phyloP scores from a whole-genome alignment of 1,140 invertebrate species.

The Laupala kohalensis region DNA sequence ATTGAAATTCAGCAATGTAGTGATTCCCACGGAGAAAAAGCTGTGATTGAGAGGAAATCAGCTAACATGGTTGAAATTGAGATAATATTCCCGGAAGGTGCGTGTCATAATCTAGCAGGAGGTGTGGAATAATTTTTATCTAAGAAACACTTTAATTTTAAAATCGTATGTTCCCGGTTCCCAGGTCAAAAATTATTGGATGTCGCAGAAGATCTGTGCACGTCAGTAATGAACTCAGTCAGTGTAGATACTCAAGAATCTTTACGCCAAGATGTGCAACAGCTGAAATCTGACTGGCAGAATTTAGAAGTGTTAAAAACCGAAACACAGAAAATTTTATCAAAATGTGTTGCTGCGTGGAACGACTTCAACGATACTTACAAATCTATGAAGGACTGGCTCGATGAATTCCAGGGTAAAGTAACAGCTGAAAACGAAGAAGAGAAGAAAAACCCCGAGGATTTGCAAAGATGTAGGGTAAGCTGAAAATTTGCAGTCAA shows the following conservation, averaged over 20 bases:
- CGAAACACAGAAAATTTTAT: slow-evolving; percentile 61
- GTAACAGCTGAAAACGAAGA: slow-evolving; percentile 49
- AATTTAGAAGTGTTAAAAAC: slow-evolving; percentile 65
- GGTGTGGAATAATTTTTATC: neutral
- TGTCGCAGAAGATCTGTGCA: slow-evolving; percentile 59
- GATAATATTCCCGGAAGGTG: slow-evolving; percentile 38
- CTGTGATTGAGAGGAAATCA: slow-evolving; percentile 56
- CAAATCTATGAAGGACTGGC: slow-evolving; percentile 63
- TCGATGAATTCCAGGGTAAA: slow-evolving; percentile 55
- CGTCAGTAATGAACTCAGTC: slow-evolving; percentile 65
- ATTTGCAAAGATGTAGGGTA: slow-evolving; percentile 58
- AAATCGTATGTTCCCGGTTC: neutral
- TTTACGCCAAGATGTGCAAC: slow-evolving; percentile 70
- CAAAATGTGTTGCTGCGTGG: slow-evolving; percentile 74
- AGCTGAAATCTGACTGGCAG: slow-evolving; percentile 77
- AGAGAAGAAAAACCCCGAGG: slow-evolving; percentile 67
- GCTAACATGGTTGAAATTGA: slow-evolving; percentile 55
- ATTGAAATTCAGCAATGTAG: slow-evolving; percentile 73
- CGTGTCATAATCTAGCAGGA: neutral
- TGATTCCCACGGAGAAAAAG: slow-evolving; percentile 69
- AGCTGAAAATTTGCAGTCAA: too few species aligned
- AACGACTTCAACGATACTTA: slow-evolving; percentile 66
- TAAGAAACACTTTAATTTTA: neutral
- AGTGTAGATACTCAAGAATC: slow-evolving; percentile 73
- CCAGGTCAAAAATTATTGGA: slow-evolving; percentile 57